These are phyloP conservation scores for Drosophila ogumai DNA, from an alignment of 1,140 invertebrate species.

Conservation along the genomic window DNA sequence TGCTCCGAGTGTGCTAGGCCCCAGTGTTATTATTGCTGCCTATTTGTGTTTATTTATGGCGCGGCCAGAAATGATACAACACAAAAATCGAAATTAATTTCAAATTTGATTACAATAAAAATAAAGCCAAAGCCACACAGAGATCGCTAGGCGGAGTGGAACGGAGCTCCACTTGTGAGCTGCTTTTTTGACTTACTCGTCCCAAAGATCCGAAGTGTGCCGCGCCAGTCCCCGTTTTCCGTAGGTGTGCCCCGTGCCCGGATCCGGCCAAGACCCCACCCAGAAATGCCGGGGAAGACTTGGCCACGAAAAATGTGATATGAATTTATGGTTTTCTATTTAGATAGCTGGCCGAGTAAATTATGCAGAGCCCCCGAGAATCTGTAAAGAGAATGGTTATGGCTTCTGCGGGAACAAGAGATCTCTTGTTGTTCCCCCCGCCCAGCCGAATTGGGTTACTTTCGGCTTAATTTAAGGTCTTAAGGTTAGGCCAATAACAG, in stretches of 20 bases:
- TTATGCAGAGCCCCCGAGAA: constrained; percentile 62
- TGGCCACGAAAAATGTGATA: constrained; percentile 41
- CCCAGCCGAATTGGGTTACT: constrained; percentile 74
- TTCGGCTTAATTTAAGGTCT: constrained; percentile 70
- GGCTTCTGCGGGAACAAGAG: constrained; percentile 42
- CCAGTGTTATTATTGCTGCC: constrained; percentile 69
- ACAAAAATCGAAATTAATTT: constrained; percentile 73
- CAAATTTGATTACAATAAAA: constrained; percentile 81
- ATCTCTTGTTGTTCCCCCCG: constrained; percentile 32
- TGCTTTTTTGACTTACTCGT: constrained; percentile 53
- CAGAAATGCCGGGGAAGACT: constrained; percentile 56
- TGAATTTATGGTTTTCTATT: constrained; percentile 79
- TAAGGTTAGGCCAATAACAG: constrained; percentile 65
- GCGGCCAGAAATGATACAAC: constrained; percentile 51
- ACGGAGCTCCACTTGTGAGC: constrained; percentile 54
- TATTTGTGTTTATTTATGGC: constrained; percentile 75
- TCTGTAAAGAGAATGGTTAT: constrained; percentile 35
- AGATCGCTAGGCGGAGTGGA: constrained; percentile 16
- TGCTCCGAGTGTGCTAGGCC: constrained; percentile 33
- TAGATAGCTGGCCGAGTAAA: constrained; percentile 52
- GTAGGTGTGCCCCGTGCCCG: constrained; percentile 40
- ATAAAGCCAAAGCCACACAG: constrained; percentile 56
- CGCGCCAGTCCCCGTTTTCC: constrained; percentile 15
- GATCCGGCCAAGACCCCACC: constrained; percentile 50
- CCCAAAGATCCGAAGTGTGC: constrained; percentile 48